Conservation (phyloP, 2,113 vertebrate genomes). For the Myrmecophaga tridactyla region DNA sequence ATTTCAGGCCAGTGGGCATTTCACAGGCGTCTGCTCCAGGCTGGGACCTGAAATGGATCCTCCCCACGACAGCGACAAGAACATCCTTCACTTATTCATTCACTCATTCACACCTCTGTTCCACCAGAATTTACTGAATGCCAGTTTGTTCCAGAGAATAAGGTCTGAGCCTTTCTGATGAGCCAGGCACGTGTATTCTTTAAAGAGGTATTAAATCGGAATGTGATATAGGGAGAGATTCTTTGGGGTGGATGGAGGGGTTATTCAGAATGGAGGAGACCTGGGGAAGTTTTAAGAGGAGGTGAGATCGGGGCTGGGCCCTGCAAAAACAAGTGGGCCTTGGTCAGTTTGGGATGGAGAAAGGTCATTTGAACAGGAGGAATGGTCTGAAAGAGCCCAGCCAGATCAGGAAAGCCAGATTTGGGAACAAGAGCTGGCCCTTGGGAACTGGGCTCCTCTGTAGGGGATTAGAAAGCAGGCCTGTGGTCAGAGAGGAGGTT, state of each 20-base stretch:
- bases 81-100: background rate
- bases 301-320: background rate
- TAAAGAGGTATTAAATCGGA: background rate
- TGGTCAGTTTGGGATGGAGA: background rate
- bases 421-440: background rate
- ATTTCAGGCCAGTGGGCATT: fast-evolving
- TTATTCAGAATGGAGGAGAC: background rate
- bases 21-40: background rate
- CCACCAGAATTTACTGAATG: background rate
- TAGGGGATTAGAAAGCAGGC: background rate
- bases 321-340: background rate
- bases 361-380: background rate
- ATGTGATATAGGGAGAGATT: background rate
- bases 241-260: background rate
- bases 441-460: background rate
- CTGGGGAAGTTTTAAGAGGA: background rate
- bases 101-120: background rate
- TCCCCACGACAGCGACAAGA: background rate
- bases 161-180: background rate
- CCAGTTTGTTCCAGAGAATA: background rate
- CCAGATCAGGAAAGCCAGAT: too few species aligned
- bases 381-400: background rate
- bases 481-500: background rate
- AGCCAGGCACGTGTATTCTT: background rate
- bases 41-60: background rate